Evolutionary conservation across 2,888 invertebrate species (phyloP), one percentile per base, ranked within the genome.

Genomic region (Cantharis lateralis): DNA sequence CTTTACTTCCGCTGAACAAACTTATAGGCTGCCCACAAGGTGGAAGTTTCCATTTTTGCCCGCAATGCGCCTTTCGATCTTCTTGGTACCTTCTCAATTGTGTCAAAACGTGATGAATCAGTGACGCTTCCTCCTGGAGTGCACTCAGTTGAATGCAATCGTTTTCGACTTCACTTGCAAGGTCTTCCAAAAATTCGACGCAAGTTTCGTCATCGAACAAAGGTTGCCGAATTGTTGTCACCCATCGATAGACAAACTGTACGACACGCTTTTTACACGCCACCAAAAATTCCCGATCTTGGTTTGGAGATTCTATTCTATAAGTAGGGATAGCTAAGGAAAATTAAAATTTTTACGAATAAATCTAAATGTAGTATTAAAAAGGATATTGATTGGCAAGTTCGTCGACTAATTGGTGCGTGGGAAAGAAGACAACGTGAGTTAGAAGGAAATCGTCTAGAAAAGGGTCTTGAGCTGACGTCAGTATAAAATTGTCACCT

Each of bases 361-460:
- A 24, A 15, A 15, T 69, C 7, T 26, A 48, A 63, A 62, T 61
- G 15, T 66, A 24, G 28, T 66, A 62, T 69, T 61, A 77, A 90
- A 92, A 93, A 93, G 93, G 93, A 93, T 95, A 95, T 93, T 94
- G 93, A 89, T 91, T 93, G 82, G 93, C 91, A 80, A 95, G 89
- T 85, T 94, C 93, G 76, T 92, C 91, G 84, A 95, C 93, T 80
- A 96, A 89, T 82, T 93, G 92, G 82, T 93, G 92, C 75, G 92
- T 93, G 1, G 95, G 94, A 91, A 96, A 93, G 88, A 95, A 96
- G 69, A 95, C 93, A 82, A 94, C 93, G 87, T 96, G 94, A 9
- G 95, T 95, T 72, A 95, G 89, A 79, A 96, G 90, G 86, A 95
- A 96, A 87, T 96, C 95, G 85, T 95, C 95, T 70, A 95, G 89